These are phyloP conservation scores for Salvelinus sp. DNA, from an alignment of 2,113 vertebrate genomes.

Conservation along the genomic window DNA sequence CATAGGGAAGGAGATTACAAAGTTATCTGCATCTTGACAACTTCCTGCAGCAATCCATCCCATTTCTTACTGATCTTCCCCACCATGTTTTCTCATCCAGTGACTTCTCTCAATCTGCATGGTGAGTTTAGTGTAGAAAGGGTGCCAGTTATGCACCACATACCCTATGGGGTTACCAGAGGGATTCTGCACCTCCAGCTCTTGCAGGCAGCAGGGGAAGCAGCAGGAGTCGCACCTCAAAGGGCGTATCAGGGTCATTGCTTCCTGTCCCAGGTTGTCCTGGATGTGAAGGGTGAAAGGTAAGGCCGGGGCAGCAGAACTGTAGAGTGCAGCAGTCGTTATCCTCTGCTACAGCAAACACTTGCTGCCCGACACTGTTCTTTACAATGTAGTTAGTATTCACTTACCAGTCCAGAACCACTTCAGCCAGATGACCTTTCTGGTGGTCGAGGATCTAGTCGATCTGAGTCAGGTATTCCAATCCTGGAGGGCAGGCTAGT, in stretches of 20 bases:
- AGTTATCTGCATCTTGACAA: background rate
- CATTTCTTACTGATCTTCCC: background rate
- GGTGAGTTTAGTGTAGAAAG: constrained; percentile 26
- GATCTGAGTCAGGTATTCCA: constrained; percentile 70
- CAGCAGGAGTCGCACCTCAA: constrained; percentile 71
- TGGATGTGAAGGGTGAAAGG: constrained; percentile 75
- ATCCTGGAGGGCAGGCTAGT: constrained; percentile 48
- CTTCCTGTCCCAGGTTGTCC: constrained; percentile 75
- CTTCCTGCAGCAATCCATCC: background rate
- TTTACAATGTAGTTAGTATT: constrained; percentile 81
- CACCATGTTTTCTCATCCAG: background rate
- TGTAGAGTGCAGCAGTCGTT: constrained; percentile 66
- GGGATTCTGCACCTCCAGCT: constrained; percentile 81
- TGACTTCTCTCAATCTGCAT: background rate
- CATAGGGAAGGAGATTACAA: background rate
- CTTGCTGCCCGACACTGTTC: constrained; percentile 76
- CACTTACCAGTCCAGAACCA: constrained; percentile 76
- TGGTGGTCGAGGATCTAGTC: constrained; percentile 86
- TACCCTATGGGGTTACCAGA: constrained; percentile 79
- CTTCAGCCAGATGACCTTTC: constrained; percentile 82
- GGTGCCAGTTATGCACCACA: constrained; percentile 79
- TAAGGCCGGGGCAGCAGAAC: constrained; percentile 67
- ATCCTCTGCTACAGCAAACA: constrained; percentile 79
- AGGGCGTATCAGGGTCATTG: constrained; percentile 71
- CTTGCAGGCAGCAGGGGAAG: constrained; percentile 82